Base-by-base conservation (phyloP, 37 sponge, comb jelly and placozoan species). In the Eunapius fragilis region DNA sequence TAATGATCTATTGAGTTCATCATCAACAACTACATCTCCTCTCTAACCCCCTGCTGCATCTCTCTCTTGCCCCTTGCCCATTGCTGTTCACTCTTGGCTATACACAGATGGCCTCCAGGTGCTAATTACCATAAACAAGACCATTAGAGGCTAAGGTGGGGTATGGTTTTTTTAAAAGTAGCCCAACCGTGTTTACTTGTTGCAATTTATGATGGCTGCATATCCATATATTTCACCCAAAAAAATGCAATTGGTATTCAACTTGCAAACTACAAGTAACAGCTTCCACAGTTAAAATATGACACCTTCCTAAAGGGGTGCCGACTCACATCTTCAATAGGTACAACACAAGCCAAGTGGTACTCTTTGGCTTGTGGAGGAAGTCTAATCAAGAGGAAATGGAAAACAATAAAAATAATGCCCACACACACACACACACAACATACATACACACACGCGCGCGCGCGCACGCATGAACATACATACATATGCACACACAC, bases 281-380 rank as follows among this genome's bases (percentile, higher is more conserved):
- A n/a, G n/a, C n/a, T n/a, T n/a, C n/a, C n/a, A n/a, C n/a, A n/a
- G n/a, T n/a, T n/a, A n/a, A n/a, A n/a, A n/a, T n/a, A n/a, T n/a
- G n/a, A n/a, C n/a, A n/a, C n/a, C n/a, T n/a, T n/a, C n/a, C n/a
- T n/a, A n/a, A n/a, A n/a, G n/a, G n/a, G n/a, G 12, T 35, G 4
- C 2, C 23, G 0, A 79, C 85, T 83, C 67, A 90, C 95, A 73
- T 92, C 89, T 19, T 79, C 67, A 31, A 93, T 82, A 22, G 83
- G 48, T 25, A 74, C 36, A 77, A 89, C 81, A 67, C 84, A 87
- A 7, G 95, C 95, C 71, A 94, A 72, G 24, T 38, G 41, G 72
- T 89, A 94, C 37, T 89, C 89, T 48, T 80, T 89, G 22, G 91
- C 96, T 78, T 86, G 87, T 75, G 93, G 73, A 5, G 91, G 80